Percentiles rank a stretch among this genome's conserved stretches.
Evolutionary conservation across 2,113 vertebrate genomes (phyloP).

Genomic region (Anolis carolinensis): DNA sequence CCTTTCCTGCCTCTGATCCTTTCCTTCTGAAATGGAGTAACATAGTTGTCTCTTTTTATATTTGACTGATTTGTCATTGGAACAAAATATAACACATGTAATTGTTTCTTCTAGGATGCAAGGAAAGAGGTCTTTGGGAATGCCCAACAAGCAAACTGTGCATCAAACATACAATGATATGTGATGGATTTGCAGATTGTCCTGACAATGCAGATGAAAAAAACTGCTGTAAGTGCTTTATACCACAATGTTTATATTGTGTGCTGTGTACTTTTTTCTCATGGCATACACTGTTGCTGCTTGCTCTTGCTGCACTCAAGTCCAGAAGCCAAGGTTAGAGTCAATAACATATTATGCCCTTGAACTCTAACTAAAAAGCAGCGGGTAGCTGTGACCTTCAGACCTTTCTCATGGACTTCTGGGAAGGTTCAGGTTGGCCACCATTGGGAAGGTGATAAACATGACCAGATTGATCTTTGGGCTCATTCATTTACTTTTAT

Average conservation of each 20-base stretch:
- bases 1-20: no score
- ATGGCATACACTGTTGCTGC: background rate
- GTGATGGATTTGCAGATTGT: slow-evolving; percentile 96
- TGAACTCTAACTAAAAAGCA: background rate
- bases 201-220: slow-evolving; percentile 88
- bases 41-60: no score
- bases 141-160: slow-evolving; percentile 88
- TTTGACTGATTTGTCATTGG: background rate
- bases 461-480: background rate
- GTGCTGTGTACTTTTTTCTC: background rate
- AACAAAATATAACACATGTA: slow-evolving; percentile 21
- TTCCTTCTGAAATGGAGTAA: no score
- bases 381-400: background rate
- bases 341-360: background rate
- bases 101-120: slow-evolving; percentile 82
- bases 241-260: background rate
- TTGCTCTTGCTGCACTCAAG: background rate
- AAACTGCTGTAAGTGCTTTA: slow-evolving; percentile 89
- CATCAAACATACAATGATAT: slow-evolving; percentile 87
- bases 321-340: background rate
- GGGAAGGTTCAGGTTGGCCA: background rate
- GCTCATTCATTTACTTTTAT: no score
- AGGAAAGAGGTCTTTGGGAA: slow-evolving; percentile 92
- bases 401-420: background rate
- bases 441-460: background rate